These are phyloP conservation scores for Tenthredo notha DNA, from an alignment of 2,888 invertebrate species.

Conservation along the genomic window DNA sequence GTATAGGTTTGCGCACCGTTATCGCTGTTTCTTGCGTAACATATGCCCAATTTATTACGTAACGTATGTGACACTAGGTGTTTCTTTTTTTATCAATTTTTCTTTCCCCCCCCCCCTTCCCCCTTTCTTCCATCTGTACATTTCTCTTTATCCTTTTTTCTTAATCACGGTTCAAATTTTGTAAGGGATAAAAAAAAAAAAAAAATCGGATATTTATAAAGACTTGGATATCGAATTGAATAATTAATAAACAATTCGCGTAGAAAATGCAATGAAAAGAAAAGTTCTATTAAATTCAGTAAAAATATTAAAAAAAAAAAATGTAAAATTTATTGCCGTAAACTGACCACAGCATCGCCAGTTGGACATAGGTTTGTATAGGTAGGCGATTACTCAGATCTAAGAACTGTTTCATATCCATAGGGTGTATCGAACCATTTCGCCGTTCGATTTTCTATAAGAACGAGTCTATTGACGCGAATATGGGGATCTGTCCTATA, in stretches of 20 bases:
- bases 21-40: constrained; percentile 53
- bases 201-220: neutral
- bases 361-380: neutral
- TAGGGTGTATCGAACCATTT: constrained; percentile 9
- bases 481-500: neutral
- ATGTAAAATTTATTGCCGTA: neutral
- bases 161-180: neutral
- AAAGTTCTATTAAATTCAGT: too few species aligned
- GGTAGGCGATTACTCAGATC: neutral
- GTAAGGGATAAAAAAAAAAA: neutral
- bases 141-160: neutral
- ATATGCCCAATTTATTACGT: constrained; percentile 54
- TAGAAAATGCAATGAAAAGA: too few species aligned
- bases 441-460: constrained; percentile 17
- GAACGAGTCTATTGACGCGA: constrained; percentile 45
- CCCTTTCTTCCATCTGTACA: neutral
- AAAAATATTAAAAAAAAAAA: neutral
- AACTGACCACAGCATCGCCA: neutral
- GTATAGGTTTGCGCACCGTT: constrained; percentile 61
- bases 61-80: constrained; percentile 46
- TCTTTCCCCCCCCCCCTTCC: too few species aligned
- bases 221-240: neutral
- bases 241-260: too few species aligned
- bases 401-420: neutral
- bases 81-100: constrained; percentile 6